Conservation (phyloP, 1,140 invertebrate genomes). For the Drosophila truncata region DNA sequence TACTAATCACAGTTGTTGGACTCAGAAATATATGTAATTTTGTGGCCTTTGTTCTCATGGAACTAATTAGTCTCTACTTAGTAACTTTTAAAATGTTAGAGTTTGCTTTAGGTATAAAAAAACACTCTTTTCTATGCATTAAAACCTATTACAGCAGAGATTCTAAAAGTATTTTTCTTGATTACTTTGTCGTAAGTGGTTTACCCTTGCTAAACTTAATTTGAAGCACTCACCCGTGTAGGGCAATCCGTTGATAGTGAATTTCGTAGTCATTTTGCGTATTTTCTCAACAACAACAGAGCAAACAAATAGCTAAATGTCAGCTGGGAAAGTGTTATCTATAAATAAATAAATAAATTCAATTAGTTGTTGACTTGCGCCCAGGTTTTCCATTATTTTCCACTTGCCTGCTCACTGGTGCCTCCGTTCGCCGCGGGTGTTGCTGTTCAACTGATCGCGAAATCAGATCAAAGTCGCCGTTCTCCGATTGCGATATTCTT, state of each 20-base stretch:
- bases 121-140: neutral
- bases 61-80: neutral
- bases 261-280: constrained; percentile 69
- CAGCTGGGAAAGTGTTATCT: constrained; percentile 34
- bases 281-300: constrained; percentile 7
- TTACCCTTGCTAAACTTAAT: neutral
- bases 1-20: neutral
- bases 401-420: constrained; percentile 20
- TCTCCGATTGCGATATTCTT: constrained; percentile 44
- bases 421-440: constrained; percentile 29
- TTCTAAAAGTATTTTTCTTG: neutral
- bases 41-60: neutral
- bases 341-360: constrained; percentile 38
- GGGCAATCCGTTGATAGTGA: constrained; percentile 85
- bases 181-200: neutral
- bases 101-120: neutral
- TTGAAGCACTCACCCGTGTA: constrained; percentile 79
- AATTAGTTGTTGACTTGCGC: constrained; percentile 19
- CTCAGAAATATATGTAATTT: neutral
- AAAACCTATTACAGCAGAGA: too few species aligned
- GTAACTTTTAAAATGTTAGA: neutral
- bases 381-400: constrained; percentile 22
- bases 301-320: constrained; percentile 37
- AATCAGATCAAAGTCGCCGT: constrained; percentile 8
- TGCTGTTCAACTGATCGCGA: constrained; percentile 50